Percentiles rank a stretch among this genome's conserved stretches.
Conservation (phyloP, 2,113 vertebrate genomes). For the Ceyx melanurus region DNA sequence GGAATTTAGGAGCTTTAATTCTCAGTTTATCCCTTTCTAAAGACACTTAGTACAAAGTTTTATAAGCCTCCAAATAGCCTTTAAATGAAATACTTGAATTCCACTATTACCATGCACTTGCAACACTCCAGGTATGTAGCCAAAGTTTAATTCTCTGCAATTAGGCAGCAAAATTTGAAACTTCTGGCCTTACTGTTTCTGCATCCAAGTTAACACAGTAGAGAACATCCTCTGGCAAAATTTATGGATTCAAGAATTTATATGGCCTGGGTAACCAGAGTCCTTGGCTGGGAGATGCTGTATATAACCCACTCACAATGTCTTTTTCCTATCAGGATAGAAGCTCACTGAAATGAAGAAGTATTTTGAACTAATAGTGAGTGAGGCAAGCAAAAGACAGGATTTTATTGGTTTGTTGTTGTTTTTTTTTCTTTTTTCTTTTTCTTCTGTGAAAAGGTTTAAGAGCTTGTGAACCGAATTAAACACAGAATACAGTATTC, state of each 20-base stretch:
- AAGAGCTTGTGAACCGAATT: background rate
- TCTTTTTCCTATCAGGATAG: background rate
- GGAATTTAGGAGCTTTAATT: background rate
- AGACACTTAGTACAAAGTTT: background rate
- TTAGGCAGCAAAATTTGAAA: background rate
- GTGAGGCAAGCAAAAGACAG: fast-evolving
- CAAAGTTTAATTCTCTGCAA: background rate
- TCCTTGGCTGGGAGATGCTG: background rate
- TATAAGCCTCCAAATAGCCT: background rate
- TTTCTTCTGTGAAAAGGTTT: background rate
- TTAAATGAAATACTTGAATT: background rate
- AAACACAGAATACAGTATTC: background rate
- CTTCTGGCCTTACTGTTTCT: background rate
- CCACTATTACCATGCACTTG: background rate
- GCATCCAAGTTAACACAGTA: background rate
- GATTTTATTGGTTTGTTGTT: no score
- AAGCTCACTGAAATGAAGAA: background rate
- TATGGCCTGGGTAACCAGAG: background rate
- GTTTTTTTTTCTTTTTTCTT: background rate
- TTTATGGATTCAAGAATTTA: background rate
- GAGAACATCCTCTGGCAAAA: background rate
- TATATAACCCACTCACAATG: background rate
- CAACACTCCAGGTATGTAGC: background rate
- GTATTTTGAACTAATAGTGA: background rate
- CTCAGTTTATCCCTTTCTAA: background rate